A percentile compares a stretch with the other conserved stretches of the same genome.
These are phyloP conservation scores for Nezara viridula DNA, from an alignment of 2,888 invertebrate genomes.

Conservation along the genomic window DNA sequence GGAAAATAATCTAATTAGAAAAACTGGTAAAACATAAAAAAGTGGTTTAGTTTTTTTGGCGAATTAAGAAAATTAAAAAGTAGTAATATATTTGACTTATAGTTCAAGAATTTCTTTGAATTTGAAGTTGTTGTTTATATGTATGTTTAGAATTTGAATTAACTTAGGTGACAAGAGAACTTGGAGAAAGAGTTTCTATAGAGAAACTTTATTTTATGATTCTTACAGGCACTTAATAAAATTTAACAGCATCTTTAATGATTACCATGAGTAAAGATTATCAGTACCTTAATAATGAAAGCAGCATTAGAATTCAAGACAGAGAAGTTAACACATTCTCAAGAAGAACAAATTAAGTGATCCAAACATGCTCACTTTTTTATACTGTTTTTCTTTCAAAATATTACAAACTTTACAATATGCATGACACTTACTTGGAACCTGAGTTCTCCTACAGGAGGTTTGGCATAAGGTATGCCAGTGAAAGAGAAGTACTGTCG, in stretches of 20 bases:
- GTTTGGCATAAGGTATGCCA: conserved; percentile 48
- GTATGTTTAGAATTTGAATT: background rate
- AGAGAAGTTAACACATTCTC: too few species aligned
- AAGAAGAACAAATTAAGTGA: too few species aligned
- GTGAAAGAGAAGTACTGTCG: conserved; percentile 11
- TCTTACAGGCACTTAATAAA: background rate
- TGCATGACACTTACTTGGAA: conserved; percentile 31
- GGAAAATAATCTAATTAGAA: background rate
- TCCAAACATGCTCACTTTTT: background rate
- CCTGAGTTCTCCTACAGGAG: conserved; percentile 21
- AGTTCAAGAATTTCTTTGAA: too few species aligned
- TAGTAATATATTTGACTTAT: too few species aligned
- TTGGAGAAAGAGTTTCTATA: background rate
- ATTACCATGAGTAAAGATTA: background rate
- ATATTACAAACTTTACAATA: too few species aligned
- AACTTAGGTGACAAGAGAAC: background rate
- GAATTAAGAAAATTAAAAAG: too few species aligned
- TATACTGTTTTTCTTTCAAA: background rate
- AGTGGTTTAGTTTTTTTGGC: too few species aligned
- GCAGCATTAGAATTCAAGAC: background rate
- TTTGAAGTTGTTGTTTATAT: background rate
- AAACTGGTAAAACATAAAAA: too few species aligned
- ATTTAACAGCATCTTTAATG: background rate
- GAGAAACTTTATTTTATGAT: background rate
- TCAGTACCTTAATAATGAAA: background rate